Base-by-base conservation (phyloP, 1,140 invertebrate species). In the Bombus consobrinus region DNA sequence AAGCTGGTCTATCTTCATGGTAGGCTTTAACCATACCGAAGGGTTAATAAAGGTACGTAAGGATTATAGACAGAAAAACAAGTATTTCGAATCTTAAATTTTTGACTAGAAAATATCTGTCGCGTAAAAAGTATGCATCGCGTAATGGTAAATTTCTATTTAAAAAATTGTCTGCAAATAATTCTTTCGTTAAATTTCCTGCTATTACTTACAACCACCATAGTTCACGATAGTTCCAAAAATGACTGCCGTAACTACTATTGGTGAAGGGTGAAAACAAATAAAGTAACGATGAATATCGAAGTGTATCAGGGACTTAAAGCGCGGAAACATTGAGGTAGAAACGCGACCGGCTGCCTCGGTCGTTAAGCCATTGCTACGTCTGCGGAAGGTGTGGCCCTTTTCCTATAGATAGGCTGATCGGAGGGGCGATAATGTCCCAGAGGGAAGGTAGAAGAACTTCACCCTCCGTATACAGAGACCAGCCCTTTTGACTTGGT, bases 321-420 rank as follows among this genome's bases (percentile, higher is more conserved):
- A 76, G 34, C 8, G 62, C 32, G 68, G 72, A 71, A 71, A 80
- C 39, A 28, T 41, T 25, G 25, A 34, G 43, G 41, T 53, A 34
- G 34, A 53, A 34, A 81, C 25, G n/a, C 47, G 71, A 53, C 62
- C 34, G 41, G 37, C 41, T n/a, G 64, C 59, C 57, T 43, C 69
- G 83, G 79, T 86, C 84, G 84, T 86, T 86, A 82, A 86, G 72
- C 47, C 72, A 47, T 25, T 34, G 59, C 22, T 62, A 82, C 47
- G 71, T 86, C 83, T 81, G 71, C 79, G 72, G 12, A 79, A 82
- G 84, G 84, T 86, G 79, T 86, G 84, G 84, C 84, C 79, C 62
- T 59, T 69, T 73, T n/a, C 59, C 43, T 73, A 81, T 75, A 81
- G 47, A 81, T 75, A 81, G 47, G 69, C 18, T 64, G 79, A 86